These are phyloP conservation scores for Myotis daubentonii DNA, from an alignment of 2,797 vertebrate species.

Conservation along the genomic window DNA sequence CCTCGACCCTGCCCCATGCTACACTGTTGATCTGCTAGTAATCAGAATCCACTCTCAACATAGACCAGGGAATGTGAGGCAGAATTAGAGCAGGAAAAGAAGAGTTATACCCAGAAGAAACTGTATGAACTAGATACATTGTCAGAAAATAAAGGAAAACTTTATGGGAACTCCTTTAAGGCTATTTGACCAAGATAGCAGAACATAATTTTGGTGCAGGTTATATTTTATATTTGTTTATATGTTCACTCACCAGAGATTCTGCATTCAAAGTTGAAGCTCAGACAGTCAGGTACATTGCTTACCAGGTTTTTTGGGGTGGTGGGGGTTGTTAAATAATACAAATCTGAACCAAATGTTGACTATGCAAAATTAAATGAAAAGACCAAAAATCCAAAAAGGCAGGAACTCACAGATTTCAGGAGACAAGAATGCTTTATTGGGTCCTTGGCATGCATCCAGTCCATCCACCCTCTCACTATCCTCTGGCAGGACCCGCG, in stretches of 20 bases:
- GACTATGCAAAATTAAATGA: neutral
- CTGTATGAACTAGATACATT: neutral
- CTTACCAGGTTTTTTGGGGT: neutral
- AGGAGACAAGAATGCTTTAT: slow-evolving; percentile 54
- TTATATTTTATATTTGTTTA: neutral
- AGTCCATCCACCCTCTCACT: neutral
- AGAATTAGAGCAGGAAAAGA: neutral
- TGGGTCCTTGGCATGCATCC: slow-evolving; percentile 50
- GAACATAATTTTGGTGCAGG: neutral
- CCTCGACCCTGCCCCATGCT: neutral
- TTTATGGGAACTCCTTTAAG: neutral
- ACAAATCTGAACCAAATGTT: neutral
- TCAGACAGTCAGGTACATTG: neutral
- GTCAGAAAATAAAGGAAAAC: neutral
- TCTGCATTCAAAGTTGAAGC: neutral
- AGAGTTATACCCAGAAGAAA: neutral
- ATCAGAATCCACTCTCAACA: neutral
- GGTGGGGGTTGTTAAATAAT: neutral
- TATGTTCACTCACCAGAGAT: neutral
- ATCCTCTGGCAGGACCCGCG: neutral
- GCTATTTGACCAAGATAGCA: neutral
- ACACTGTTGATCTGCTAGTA: too few relatives aligned
- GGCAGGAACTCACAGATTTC: slow-evolving; percentile 1
- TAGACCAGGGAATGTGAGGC: neutral
- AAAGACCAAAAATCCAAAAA: slow-evolving; percentile 25